Evolutionary conservation across 2,113 vertebrate genomes (phyloP), one percentile per base, ranked within the genome.

Genomic region (Ammospiza caudacuta): DNA sequence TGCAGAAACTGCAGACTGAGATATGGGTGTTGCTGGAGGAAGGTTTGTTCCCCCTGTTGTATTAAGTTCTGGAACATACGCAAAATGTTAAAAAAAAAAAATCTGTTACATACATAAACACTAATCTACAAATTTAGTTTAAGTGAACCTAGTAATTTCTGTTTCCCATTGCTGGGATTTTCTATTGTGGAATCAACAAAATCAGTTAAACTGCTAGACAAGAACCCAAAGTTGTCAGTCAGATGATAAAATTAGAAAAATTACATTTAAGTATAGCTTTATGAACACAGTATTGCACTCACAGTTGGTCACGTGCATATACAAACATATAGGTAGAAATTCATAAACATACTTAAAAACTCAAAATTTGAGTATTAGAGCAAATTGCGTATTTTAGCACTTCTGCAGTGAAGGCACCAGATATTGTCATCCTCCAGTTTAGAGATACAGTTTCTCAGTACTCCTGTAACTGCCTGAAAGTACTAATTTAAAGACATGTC

Each of bases 1-100:
- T 27, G 99, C 66, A 37, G 98, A 97, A 23, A 98, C 95, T 33
- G 98, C 72, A 5, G 98, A 97, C 4, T 99, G 99, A 28, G 99
- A 98, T 37, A 99, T 94, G 4, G 98, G 98, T 62, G 99, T 94
- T 86, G 98, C 83, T 10, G 98, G 93, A 61, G 98, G 97, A 86
- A 99, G 98, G 87, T 97, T 98, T 72, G 96, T 25, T 94, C 97
- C 98, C 28, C 98, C 96, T 87, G 98, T 59, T 19, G 97, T 55
- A 47, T 89, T 98, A 51, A 98, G 97, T 52, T 98, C 98, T 98
- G 43, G 72, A 84, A 95, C 27, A 91, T 15, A 92, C 21, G 16
- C 0, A 72, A 88, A 85, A 87, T 5, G 25, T 55, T 44, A 76
- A 69, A 49, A 51, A 54, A 44, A 13, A 35, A 23, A 3, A 9